These are phyloP conservation scores for Dryadula phaetusa DNA, from an alignment of 2,888 invertebrate genomes.

Conservation along the genomic window DNA sequence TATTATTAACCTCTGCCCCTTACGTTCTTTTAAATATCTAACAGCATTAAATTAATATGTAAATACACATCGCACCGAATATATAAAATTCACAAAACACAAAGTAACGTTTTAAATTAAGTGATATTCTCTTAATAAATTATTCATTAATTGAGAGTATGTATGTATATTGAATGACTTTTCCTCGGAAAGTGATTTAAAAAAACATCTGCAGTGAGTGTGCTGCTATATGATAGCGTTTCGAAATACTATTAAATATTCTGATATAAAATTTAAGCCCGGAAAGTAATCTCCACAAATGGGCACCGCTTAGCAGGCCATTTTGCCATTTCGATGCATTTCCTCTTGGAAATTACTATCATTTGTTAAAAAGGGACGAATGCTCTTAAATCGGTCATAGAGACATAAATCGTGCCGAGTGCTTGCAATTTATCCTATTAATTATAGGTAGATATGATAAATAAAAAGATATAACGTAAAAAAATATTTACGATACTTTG, in stretches of 20 bases:
- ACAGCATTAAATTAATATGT: too few species aligned
- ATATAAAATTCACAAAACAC: not conserved
- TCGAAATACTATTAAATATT: constrained; percentile 51
- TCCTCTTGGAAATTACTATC: constrained; percentile 79
- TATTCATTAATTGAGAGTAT: constrained; percentile 16
- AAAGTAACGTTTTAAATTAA: not conserved
- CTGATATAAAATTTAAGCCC: constrained; percentile 69
- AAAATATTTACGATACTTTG: constrained; percentile 18
- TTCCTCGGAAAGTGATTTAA: not conserved
- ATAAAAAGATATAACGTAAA: not conserved
- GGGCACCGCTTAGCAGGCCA: constrained; percentile 77
- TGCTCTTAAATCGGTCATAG: constrained; percentile 61
- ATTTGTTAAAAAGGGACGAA: constrained; percentile 75
- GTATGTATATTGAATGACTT: not conserved
- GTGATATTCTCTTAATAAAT: constrained; percentile 4
- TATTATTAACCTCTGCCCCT: too few species aligned
- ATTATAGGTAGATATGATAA: constrained; percentile 24
- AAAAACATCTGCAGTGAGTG: constrained; percentile 36
- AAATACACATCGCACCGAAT: too few species aligned
- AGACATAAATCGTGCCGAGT: constrained; percentile 38
- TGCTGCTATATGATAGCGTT: constrained; percentile 38
- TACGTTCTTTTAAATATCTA: too few species aligned
- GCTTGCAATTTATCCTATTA: constrained; percentile 28
- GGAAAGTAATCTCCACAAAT: constrained; percentile 75
- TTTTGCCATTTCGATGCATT: constrained; percentile 81